phyloP scores from a whole-genome alignment of 2,113 vertebrate genomes.

The Carassius auratus region DNA sequence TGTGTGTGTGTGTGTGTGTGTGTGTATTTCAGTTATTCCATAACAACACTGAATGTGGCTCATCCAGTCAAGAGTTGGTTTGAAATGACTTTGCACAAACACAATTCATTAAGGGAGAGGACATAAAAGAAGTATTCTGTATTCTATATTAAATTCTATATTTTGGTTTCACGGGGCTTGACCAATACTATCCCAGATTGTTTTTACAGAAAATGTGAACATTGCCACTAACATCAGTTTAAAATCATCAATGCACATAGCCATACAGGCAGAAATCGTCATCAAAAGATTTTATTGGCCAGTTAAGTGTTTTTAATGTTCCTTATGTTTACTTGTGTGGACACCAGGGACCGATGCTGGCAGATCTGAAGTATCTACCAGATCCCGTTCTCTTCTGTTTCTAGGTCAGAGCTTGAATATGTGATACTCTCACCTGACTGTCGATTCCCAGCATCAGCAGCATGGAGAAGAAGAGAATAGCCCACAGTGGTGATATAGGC shows the following conservation, averaged over 20 bases:
- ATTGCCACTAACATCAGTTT: neutral
- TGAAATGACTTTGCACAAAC: neutral
- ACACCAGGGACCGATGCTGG: constrained; percentile 55
- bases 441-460: constrained; percentile 98
- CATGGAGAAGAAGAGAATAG: constrained; percentile 99
- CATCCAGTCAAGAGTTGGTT: neutral
- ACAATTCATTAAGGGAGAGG: neutral
- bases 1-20: neutral
- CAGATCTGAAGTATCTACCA: constrained; percentile 53
- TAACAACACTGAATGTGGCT: neutral
- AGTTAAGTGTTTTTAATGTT: constrained; percentile 50
- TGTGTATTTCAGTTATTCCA: neutral
- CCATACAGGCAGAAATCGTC: neutral
- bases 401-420: constrained; percentile 72
- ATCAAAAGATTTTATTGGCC: constrained; percentile 27
- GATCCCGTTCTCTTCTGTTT: constrained; percentile 63
- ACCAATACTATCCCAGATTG: neutral
- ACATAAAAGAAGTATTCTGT: neutral
- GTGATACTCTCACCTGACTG: constrained; percentile 87
- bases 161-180: neutral
- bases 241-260: neutral
- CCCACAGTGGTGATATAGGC: constrained; percentile 94
- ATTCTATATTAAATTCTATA: neutral
- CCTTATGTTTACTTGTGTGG: constrained; percentile 57
- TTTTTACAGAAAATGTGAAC: neutral